These are phyloP conservation scores for Rhinella marina DNA, from an alignment of 2,797 vertebrate species.

Conservation along the genomic window DNA sequence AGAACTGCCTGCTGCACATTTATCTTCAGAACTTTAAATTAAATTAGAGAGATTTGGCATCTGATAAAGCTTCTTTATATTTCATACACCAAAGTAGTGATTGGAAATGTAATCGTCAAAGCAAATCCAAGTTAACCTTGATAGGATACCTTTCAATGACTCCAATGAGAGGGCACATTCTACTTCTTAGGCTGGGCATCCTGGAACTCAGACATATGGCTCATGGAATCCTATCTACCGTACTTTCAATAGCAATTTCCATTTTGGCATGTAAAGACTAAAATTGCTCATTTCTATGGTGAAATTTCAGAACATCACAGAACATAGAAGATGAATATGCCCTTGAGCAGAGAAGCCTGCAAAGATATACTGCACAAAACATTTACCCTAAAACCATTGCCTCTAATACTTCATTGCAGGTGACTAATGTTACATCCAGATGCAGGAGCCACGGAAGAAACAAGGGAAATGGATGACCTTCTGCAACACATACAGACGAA, in stretches of 20 bases:
- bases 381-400: no score
- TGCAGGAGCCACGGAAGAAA: no score
- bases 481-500: no score
- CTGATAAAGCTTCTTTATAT: slow-evolving; percentile 55
- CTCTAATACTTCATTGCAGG: no score
- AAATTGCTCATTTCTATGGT: background rate
- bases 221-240: no score
- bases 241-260: background rate
- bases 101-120: slow-evolving; percentile 49
- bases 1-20: slow-evolving; percentile 8
- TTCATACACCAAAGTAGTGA: slow-evolving; percentile 39
- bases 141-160: slow-evolving; percentile 33
- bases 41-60: slow-evolving; percentile 44
- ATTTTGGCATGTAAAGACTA: background rate
- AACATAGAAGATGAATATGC: no score
- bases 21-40: slow-evolving; percentile 46
- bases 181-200: background rate
- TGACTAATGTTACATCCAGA: no score
- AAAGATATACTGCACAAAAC: no score
- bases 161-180: background rate
- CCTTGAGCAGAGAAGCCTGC: no score
- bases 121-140: slow-evolving; percentile 43
- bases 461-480: no score
- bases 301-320: no score
- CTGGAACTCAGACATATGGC: background rate